Evolutionary conservation across 2,113 vertebrate genomes (phyloP).

Genomic region (Ursus arctos): DNA sequence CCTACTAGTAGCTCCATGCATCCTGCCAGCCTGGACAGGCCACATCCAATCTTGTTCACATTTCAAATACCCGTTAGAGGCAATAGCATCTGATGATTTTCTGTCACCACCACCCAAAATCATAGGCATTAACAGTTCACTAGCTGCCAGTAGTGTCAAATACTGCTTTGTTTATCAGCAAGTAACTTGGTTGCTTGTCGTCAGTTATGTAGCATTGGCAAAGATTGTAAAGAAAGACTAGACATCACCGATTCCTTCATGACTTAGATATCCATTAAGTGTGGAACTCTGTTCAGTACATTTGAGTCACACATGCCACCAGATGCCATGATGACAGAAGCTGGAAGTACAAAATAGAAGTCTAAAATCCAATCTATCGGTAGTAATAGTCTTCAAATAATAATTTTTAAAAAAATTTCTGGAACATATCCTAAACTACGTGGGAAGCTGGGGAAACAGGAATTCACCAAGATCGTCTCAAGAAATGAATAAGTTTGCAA

Average conservation of each 20-base stretch:
- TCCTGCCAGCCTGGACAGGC: not conserved
- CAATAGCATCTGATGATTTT: not conserved
- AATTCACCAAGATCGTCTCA: not conserved
- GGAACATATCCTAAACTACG: not conserved
- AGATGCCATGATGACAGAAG: not conserved
- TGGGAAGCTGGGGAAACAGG: not conserved
- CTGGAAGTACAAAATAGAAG: not conserved
- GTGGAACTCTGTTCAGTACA: not conserved
- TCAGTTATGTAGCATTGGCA: not conserved
- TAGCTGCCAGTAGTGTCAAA: too few species aligned
- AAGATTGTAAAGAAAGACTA: not conserved
- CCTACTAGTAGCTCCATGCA: not conserved
- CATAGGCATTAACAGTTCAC: not conserved
- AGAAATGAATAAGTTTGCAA: not conserved
- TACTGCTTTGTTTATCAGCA: not conserved
- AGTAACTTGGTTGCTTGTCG: not conserved
- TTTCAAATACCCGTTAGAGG: not conserved
- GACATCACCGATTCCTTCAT: not conserved
- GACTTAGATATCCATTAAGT: not conserved
- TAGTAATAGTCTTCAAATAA: not conserved
- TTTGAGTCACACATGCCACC: not conserved
- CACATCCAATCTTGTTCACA: too few species aligned
- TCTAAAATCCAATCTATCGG: not conserved
- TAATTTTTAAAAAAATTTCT: not conserved
- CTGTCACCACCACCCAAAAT: not conserved